phyloP scores from a whole-genome alignment of 2,888 invertebrate genomes.

The Lypha dubia region DNA sequence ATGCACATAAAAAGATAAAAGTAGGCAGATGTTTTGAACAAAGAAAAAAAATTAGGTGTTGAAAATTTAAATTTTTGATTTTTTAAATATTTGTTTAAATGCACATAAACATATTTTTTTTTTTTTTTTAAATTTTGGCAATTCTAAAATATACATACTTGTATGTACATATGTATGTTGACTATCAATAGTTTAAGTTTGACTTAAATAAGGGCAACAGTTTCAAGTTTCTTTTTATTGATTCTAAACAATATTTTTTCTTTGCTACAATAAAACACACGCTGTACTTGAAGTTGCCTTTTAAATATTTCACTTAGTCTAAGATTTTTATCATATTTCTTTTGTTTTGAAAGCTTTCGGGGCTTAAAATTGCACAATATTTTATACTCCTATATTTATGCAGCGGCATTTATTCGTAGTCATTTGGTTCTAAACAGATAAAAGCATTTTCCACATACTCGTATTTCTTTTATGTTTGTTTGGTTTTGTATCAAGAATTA shows the following conservation, averaged over 20 bases:
- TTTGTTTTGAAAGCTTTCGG: constrained; percentile 2
- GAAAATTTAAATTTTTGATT: constrained; percentile 38
- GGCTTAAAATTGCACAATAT: constrained; percentile 27
- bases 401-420: not conserved
- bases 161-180: too few relatives aligned
- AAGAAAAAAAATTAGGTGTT: not conserved
- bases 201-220: too few relatives aligned
- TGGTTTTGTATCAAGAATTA: not conserved
- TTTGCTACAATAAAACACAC: not conserved
- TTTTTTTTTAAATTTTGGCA: not conserved
- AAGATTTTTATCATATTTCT: constrained; percentile 35
- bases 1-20: constrained; percentile 58
- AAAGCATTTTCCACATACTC: constrained; percentile 7
- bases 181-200: too few relatives aligned
- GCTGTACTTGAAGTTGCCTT: not conserved
- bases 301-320: not conserved
- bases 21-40: not conserved
- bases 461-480: constrained; percentile 17
- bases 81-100: constrained; percentile 2
- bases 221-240: not conserved
- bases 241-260: not conserved
- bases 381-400: constrained; percentile 28
- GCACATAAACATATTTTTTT: not conserved
- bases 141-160: not conserved
- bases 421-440: constrained; percentile 44